These are phyloP conservation scores for Sebastes hubbsi DNA, from an alignment of 2,797 vertebrate species.

Conservation along the genomic window DNA sequence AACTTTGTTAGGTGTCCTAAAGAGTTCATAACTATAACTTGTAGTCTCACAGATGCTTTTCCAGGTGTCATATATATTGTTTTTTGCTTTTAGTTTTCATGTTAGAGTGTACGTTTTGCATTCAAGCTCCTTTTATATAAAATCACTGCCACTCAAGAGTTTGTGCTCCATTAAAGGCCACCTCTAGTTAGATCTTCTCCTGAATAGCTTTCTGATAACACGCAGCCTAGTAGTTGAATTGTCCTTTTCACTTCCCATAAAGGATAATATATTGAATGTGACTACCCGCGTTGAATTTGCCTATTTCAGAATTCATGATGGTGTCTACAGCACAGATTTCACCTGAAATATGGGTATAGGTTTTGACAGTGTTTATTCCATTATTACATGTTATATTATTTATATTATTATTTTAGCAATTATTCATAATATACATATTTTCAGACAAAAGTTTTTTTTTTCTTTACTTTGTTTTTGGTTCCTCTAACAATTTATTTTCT, in stretches of 20 bases:
- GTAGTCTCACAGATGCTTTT: background rate
- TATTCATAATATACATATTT: background rate
- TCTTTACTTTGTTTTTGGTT: background rate
- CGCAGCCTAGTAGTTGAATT: background rate
- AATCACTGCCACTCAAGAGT: background rate
- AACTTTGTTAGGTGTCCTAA: background rate
- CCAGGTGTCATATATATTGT: background rate
- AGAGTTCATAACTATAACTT: constrained; percentile 10
- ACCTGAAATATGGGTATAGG: background rate
- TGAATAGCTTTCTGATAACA: background rate
- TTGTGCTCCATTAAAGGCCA: background rate
- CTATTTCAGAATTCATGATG: background rate
- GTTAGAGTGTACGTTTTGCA: background rate
- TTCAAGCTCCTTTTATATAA: background rate
- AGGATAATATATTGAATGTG: background rate
- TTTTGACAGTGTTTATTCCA: background rate
- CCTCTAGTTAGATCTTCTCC: background rate
- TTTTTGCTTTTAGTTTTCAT: constrained; percentile 10
- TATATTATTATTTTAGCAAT: background rate
- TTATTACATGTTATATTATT: background rate
- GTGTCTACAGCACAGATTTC: background rate
- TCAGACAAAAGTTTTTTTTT: background rate
- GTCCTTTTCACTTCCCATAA: background rate
- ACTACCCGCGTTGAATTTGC: background rate
- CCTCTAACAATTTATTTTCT: background rate